phyloP scores from a whole-genome alignment of 1,140 invertebrate species.

The Formica exsecta region DNA sequence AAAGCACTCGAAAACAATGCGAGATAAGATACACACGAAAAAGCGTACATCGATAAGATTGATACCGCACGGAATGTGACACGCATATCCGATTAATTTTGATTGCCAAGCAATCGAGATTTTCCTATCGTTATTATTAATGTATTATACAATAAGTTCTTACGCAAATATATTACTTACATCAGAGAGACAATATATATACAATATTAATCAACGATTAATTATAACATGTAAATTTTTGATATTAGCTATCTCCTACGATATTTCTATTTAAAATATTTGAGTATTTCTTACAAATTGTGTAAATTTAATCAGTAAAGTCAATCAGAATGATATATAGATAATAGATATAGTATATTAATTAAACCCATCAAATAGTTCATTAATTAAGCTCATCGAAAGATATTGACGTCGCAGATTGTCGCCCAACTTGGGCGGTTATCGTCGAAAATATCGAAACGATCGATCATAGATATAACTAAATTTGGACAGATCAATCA shows the following conservation, averaged over 20 bases:
- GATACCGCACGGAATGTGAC: conserved; percentile 68
- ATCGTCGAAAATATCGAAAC: conserved; percentile 56
- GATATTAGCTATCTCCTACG: background rate
- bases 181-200: background rate
- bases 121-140: conserved; percentile 42
- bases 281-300: background rate
- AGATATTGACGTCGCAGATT: conserved; percentile 14
- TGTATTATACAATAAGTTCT: conserved; percentile 5
- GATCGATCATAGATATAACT: conserved; percentile 58
- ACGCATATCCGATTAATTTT: conserved; percentile 72
- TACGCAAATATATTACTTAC: conserved; percentile 13
- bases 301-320: background rate
- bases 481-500: conserved; percentile 67
- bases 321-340: no score
- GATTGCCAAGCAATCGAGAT: conserved; percentile 28
- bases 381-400: conserved; percentile 38
- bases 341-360: background rate
- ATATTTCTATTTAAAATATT: background rate
- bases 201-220: background rate
- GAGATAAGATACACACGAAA: conserved; percentile 83
- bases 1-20: conserved; percentile 83
- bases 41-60: conserved; percentile 81
- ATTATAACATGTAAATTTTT: background rate
- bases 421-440: conserved; percentile 43
- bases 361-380: conserved; percentile 7